Percentiles rank a stretch among this genome's conserved stretches.
phyloP scores from a whole-genome alignment of 2,797 vertebrate genomes.

The Cygnus olor region DNA sequence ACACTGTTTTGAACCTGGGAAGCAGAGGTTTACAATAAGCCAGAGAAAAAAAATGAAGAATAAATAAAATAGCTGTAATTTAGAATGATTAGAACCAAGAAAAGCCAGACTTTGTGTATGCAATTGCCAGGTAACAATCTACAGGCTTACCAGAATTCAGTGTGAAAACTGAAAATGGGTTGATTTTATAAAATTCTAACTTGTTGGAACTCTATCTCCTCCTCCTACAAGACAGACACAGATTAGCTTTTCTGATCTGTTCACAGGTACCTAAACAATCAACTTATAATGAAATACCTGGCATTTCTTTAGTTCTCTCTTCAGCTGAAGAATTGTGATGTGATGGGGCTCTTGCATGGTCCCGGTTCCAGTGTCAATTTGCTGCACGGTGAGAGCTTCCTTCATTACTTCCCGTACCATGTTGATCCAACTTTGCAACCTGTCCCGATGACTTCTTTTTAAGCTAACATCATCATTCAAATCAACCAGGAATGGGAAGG shows the following conservation, averaged over 20 bases:
- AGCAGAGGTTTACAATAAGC: not conserved
- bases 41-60: not conserved
- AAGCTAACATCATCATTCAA: constrained; percentile 66
- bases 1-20: not conserved
- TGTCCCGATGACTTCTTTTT: constrained; percentile 74
- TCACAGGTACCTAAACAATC: not conserved
- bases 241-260: not conserved
- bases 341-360: constrained; percentile 66
- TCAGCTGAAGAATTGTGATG: constrained; percentile 79
- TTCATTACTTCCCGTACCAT: constrained; percentile 77
- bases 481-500: constrained; percentile 81
- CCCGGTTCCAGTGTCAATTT: not conserved
- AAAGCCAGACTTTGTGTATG: not conserved
- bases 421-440: constrained; percentile 83
- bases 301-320: constrained; percentile 84
- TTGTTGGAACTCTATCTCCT: not conserved
- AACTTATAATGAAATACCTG: constrained; percentile 79
- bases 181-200: not conserved
- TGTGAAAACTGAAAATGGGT: not conserved
- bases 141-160: not conserved
- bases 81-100: not conserved
- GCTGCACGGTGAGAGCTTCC: constrained; percentile 35
- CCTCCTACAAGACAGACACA: not conserved
- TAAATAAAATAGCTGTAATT: not conserved
- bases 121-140: not conserved